These are phyloP conservation scores for Thomomys bottae DNA, from an alignment of 2,113 vertebrate genomes.

Conservation along the genomic window DNA sequence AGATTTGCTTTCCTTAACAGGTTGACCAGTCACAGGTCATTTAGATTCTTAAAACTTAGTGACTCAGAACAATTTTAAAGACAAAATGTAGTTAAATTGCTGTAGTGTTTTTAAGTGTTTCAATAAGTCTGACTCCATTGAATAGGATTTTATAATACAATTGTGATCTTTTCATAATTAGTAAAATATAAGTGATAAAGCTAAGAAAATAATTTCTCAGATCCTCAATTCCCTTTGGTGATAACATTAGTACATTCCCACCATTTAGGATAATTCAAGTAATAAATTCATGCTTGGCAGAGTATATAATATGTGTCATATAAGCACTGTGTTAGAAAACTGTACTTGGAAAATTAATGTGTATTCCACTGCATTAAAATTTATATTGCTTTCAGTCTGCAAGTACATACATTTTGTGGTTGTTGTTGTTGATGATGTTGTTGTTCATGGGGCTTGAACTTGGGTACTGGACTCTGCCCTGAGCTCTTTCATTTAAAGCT, in stretches of 20 bases:
- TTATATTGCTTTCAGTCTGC: slow-evolving; percentile 36
- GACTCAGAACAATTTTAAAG: neutral
- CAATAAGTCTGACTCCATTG: neutral
- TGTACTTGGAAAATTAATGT: slow-evolving; percentile 61
- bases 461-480: too few species aligned
- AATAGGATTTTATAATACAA: slow-evolving; percentile 7
- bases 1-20: neutral
- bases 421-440: too few species aligned
- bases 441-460: too few species aligned
- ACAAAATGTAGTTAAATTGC: neutral
- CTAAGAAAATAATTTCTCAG: slow-evolving; percentile 31
- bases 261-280: slow-evolving; percentile 51
- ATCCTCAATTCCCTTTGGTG: slow-evolving; percentile 35
- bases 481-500: too few species aligned
- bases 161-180: neutral
- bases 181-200: neutral
- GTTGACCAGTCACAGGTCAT: neutral
- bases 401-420: neutral
- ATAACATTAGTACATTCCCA: slow-evolving; percentile 27
- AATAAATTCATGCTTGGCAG: slow-evolving; percentile 52
- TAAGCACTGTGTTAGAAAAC: slow-evolving; percentile 47
- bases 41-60: slow-evolving; percentile 8
- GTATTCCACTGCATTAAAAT: slow-evolving; percentile 31
- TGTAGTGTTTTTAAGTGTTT: neutral
- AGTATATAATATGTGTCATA: neutral